Percentiles rank a stretch among this genome's conserved stretches.
Evolutionary conservation across 2,797 vertebrate species (phyloP).

Genomic region (Thamnophis elegans): DNA sequence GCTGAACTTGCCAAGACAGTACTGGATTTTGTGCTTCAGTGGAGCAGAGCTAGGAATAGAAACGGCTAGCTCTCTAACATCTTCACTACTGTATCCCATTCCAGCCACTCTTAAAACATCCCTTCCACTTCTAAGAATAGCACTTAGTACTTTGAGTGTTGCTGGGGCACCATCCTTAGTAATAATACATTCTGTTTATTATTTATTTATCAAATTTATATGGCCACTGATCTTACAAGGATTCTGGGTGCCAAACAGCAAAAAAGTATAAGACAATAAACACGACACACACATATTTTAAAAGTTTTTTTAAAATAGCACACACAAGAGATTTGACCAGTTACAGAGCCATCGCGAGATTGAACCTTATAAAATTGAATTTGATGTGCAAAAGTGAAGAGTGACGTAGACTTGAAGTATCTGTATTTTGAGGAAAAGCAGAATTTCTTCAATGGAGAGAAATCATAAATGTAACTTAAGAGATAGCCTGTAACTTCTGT

Average conservation of each 20-base stretch:
- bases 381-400: background rate
- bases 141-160: slow-evolving; percentile 8
- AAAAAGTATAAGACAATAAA: background rate
- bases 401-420: background rate
- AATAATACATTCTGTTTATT: background rate
- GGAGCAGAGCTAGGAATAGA: slow-evolving; percentile 25
- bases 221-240: background rate
- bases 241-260: background rate
- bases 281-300: background rate
- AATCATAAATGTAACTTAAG: background rate
- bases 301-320: background rate
- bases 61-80: background rate
- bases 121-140: slow-evolving; percentile 26
- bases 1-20: background rate
- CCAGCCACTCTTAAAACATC: slow-evolving; percentile 21
- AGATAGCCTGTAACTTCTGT: background rate
- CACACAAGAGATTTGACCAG: background rate
- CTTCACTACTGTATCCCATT: slow-evolving; percentile 23
- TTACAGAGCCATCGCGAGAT: background rate
- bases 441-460: background rate
- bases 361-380: background rate
- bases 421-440: background rate
- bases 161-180: slow-evolving; percentile 13
- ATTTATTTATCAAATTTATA: background rate
- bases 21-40: slow-evolving; percentile 11